These are phyloP conservation scores for Molorchus minor DNA, from an alignment of 2,888 invertebrate genomes.

Conservation along the genomic window DNA sequence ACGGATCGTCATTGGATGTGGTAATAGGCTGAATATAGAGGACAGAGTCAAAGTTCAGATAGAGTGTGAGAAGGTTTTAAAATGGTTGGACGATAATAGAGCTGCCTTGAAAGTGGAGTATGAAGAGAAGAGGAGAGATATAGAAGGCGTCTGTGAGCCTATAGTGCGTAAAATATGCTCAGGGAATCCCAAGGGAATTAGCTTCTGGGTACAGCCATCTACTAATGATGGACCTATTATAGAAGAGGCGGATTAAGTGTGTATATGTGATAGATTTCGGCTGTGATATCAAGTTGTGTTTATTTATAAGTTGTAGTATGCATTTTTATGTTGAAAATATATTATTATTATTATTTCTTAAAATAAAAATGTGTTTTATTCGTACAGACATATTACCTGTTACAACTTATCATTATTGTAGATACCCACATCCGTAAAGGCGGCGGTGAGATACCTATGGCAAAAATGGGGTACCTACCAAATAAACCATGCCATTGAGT, in stretches of 20 bases:
- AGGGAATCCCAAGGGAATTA: neutral
- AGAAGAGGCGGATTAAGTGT: neutral
- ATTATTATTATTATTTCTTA: too few relatives aligned
- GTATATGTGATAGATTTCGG: neutral
- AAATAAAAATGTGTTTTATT: too few relatives aligned
- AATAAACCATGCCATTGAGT: too few relatives aligned
- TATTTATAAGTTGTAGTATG: too few relatives aligned
- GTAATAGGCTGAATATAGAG: slow-evolving; percentile 55
- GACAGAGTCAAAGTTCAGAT: slow-evolving; percentile 59
- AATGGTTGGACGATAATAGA: slow-evolving; percentile 75
- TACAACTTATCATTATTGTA: too few relatives aligned
- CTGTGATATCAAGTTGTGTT: too few relatives aligned
- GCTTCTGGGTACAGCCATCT: too few relatives aligned
- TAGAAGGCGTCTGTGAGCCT: neutral
- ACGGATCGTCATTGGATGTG: neutral
- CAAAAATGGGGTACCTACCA: too few relatives aligned
- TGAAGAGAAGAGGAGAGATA: slow-evolving; percentile 67
- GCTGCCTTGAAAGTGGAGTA: slow-evolving; percentile 73
- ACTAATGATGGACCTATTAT: neutral
- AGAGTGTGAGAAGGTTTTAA: slow-evolving; percentile 69
- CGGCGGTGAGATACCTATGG: too few relatives aligned
- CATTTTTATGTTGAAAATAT: too few relatives aligned
- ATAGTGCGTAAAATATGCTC: neutral
- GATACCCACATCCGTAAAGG: too few relatives aligned
- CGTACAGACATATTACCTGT: too few relatives aligned